Evolutionary conservation across 2,797 vertebrate genomes (phyloP), one percentile per base, ranked within the genome.

Genomic region (Nannoperca obscura): DNA sequence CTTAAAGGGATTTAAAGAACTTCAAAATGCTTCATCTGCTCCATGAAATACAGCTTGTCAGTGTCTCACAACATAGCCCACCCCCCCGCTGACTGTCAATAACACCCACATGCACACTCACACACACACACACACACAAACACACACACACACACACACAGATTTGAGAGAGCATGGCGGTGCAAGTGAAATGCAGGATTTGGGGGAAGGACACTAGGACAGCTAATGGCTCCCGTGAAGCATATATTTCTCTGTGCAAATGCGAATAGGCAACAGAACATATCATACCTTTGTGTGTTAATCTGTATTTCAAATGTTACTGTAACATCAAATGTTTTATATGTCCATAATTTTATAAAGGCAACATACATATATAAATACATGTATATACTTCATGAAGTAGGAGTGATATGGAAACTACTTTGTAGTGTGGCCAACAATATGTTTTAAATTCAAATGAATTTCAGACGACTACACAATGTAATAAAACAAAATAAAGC

Each of bases 1-100:
- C 83, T 90, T 90, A 92, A 94, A 90, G 74, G 90, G 92, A 94
- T 93, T 94, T 88, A 86, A 89, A 89, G 73, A 87, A 94, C 86
- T 94, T 95, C 89, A 91, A 94, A 94, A 93, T 92, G 88, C 85
- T 91, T 91, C 87, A 88, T 92, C 89, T 92, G 84, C 79, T 86
- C 91, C 91, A 88, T 94, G 92, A 94, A 94, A 95, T 93, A 72
- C 77, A 88, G 84, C 90, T 89, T 92, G 93, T 95, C 92, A 94
- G 88, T 82, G 88, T 91, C 87, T 86, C 89, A 85, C 83, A 84
- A 85, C 77, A 86, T 66, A 88, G 81, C 86, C 32, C 32, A 32
- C 32, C 32, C 32, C 30, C 30, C 30, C 30, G 83, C 81, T 87
- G 71, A 86, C 87, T 87, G 89, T 89, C 89, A 89, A 89, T 89